Conservation (phyloP, 2,888 invertebrate genomes). For the Nemoura dubitans region DNA sequence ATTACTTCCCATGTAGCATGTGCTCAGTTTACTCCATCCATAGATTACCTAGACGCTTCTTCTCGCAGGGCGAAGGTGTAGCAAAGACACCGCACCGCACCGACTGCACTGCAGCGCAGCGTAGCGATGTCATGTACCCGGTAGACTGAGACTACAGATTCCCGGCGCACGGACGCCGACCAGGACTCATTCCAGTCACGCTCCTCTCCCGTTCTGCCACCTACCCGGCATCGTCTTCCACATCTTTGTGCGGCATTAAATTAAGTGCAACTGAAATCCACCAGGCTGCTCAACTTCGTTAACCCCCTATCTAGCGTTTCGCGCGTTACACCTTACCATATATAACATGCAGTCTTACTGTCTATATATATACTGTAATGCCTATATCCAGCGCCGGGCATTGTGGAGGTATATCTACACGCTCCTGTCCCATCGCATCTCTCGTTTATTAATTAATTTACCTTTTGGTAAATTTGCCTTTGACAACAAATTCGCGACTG, state of each 20-base stretch:
- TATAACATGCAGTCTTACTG: too few species aligned
- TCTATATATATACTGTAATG: too few species aligned
- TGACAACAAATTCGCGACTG: not conserved
- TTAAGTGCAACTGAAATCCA: conserved; percentile 33
- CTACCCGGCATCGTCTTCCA: not conserved
- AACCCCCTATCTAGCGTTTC: not conserved
- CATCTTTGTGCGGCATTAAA: conserved; percentile 27
- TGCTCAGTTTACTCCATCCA: not conserved
- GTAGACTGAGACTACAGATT: not conserved
- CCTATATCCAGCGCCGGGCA: too few species aligned
- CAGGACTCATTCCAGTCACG: conserved; percentile 24
- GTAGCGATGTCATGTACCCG: not conserved
- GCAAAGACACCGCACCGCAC: not conserved
- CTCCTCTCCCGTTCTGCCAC: not conserved
- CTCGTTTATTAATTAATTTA: not conserved
- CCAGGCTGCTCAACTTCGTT: conserved; percentile 18
- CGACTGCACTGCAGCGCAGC: not conserved
- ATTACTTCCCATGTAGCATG: not conserved
- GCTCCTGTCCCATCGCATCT: not conserved
- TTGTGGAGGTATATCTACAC: not conserved
- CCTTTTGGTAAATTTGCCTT: not conserved
- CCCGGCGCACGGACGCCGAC: not conserved
- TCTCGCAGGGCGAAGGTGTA: too few species aligned
- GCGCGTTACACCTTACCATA: too few species aligned
- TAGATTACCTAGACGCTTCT: not conserved